phyloP scores from a whole-genome alignment of 2,113 vertebrate species.

The Okapia johnstoni region DNA sequence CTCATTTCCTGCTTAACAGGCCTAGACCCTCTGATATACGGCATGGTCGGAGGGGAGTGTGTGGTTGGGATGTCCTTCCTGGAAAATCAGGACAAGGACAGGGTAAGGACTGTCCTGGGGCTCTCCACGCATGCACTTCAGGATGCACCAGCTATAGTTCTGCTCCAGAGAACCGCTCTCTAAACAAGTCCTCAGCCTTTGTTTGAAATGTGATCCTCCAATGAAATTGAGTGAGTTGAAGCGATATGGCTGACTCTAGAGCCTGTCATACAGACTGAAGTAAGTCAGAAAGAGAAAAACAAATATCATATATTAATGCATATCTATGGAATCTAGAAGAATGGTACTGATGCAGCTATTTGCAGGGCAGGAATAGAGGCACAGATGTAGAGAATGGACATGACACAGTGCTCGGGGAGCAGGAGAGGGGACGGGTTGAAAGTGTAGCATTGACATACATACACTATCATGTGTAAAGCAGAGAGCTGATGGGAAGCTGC shows the following conservation, averaged over 20 bases:
- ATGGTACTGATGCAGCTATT: not conserved
- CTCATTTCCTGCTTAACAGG: not conserved
- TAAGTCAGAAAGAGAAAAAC: not conserved
- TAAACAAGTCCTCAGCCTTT: not conserved
- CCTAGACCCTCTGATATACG: not conserved
- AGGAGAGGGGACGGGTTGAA: not conserved
- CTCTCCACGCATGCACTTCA: not conserved
- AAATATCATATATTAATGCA: not conserved
- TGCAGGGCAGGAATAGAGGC: not conserved
- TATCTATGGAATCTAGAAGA: not conserved
- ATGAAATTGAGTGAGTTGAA: not conserved
- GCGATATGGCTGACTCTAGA: not conserved
- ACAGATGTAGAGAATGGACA: not conserved
- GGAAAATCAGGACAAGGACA: not conserved
- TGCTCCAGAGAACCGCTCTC: not conserved
- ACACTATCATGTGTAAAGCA: not conserved
- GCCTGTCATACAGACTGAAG: not conserved
- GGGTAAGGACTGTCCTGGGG: not conserved
- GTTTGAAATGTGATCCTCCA: not conserved
- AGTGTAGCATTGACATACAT: not conserved
- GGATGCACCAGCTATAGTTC: not conserved
- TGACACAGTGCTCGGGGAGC: not conserved
- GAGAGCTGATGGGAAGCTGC: not conserved
- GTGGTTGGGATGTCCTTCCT: not conserved
- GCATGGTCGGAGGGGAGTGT: fast-evolving